Base-by-base conservation (phyloP, 2,797 vertebrate genomes). In the Halcyon chelicuti region DNA sequence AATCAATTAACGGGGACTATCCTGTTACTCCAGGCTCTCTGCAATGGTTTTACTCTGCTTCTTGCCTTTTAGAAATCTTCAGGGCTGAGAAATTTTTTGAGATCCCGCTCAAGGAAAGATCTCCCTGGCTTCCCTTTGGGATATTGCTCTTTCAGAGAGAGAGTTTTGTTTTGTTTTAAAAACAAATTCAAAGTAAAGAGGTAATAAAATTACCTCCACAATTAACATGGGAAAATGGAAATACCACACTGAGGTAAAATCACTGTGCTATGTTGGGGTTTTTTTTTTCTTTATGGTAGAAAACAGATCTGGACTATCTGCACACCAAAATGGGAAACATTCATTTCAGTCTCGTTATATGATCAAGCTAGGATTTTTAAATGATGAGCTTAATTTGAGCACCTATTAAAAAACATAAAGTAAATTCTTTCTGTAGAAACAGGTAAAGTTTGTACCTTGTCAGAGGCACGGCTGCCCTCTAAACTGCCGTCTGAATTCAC, bases 151-250 rank as follows among this genome's bases (percentile, higher is more conserved):
- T 67, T 77, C 73, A 40, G 21, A 47, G 33, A 17, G 37, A 39
- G 37, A 39, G 40, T 18, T 52, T 54, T 58, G 19, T 63, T 63
- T 63, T 42, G 40, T 2, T 33, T 66, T 4, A 23, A 63, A 65
- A 33, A 85, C 17, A n/a, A 63, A 70, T 55, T 66, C 29, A 65
- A 47, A 88, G 22, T n/a, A 76, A 70, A 88, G n/a, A 11, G 68
- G 55, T 84, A 79, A 91, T 80, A 75, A 96, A 94, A 95, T 79
- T 44, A n/a, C 16, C 18, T 73, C 72, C 44, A 61, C n/a, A 71
- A 75, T 42, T 39, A 86, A 65, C 33, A 54, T 6, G 31, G 65
- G 76, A 65, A 73, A n/a, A 51, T 57, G 25, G 90, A 83, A 88
- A 83, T 72, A 33, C 29, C 33, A 65, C 0, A 1, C 42, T 81